Base-by-base conservation (phyloP, 2,888 invertebrate genomes). In the Apoda limacodes region DNA sequence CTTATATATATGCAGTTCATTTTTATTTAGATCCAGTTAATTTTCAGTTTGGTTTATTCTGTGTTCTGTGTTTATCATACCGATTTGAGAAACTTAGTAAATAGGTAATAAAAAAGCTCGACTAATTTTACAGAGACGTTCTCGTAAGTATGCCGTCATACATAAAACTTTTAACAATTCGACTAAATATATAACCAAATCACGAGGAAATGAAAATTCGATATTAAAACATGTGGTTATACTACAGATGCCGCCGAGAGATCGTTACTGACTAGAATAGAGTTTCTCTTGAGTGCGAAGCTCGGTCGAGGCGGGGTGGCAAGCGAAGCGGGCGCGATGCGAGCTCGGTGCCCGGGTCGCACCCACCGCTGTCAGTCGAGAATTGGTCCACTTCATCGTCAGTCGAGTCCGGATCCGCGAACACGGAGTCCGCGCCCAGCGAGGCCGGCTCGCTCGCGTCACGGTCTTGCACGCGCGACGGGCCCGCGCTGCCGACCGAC, bases 381-480 rank as follows among this genome's bases (percentile, higher is more conserved):
- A 92, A 88, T 51, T 90, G 90, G 52, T 90, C 91, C 48, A 92
- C 88, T 54, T 92, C 92, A 53, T 92, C 91, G 57, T 93, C 92
- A 9, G 93, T 93, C 49, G 92, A 91, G 46, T 86, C 83, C 31
- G 70, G 83, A 42, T 87, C 88, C 33, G 86, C 82, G 62, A 92
- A 93, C 35, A 93, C 91, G 11, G 92, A 92, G 64, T 93, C 92
- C 29, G 90, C 88, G 24, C 88, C 88, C 34, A 88, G 83, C 9
- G 88, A 87, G 38, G 85, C 85, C 40, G 87, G 75, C 52, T 90
- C 91, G 48, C 86, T 86, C n/a, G n/a, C n/a, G n/a, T n/a, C n/a
- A n/a, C n/a, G n/a, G 54, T 91, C 90, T 39, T 87, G 71, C 20
- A 84, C 86, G 46, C 82, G 74, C 15, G 88, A 88, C 42, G 87